Evolutionary conservation across 2,113 vertebrate species (phyloP).

Genomic region (Sander vitreus): DNA sequence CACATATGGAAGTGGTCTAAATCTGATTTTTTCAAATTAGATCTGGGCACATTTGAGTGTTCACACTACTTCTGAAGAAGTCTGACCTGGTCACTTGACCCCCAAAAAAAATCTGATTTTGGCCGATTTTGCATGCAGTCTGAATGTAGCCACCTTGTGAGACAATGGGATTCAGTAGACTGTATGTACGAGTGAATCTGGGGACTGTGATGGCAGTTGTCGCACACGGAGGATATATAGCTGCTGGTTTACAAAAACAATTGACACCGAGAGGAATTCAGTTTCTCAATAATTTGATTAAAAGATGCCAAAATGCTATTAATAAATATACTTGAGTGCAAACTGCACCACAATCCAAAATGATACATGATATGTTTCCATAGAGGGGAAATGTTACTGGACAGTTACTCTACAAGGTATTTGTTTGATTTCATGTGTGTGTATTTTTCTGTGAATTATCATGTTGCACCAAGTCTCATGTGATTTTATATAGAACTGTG

Average conservation of each 20-base stretch:
- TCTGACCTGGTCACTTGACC: too few relatives aligned
- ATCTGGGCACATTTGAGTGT: too few relatives aligned
- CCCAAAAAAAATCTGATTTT: too few relatives aligned
- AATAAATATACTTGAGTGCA: neutral
- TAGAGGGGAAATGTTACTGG: neutral
- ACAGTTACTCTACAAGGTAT: neutral
- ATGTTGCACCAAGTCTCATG: neutral
- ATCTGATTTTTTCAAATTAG: too few relatives aligned
- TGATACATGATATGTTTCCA: neutral
- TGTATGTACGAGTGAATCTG: neutral
- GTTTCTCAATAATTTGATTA: neutral
- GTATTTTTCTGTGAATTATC: neutral
- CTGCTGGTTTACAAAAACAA: neutral
- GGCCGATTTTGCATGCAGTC: too few relatives aligned
- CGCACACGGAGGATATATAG: neutral
- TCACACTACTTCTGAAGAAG: too few relatives aligned
- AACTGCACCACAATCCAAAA: neutral
- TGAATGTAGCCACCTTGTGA: neutral
- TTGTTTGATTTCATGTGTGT: neutral
- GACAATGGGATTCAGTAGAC: neutral
- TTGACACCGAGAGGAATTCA: neutral
- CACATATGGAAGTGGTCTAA: too few relatives aligned
- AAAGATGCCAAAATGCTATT: neutral
- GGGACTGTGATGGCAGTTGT: neutral
- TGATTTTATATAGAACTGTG: neutral